Evolutionary conservation across 2,797 vertebrate species (phyloP), one percentile per base, ranked within the genome.

Genomic region (Synanceia verrucosa): DNA sequence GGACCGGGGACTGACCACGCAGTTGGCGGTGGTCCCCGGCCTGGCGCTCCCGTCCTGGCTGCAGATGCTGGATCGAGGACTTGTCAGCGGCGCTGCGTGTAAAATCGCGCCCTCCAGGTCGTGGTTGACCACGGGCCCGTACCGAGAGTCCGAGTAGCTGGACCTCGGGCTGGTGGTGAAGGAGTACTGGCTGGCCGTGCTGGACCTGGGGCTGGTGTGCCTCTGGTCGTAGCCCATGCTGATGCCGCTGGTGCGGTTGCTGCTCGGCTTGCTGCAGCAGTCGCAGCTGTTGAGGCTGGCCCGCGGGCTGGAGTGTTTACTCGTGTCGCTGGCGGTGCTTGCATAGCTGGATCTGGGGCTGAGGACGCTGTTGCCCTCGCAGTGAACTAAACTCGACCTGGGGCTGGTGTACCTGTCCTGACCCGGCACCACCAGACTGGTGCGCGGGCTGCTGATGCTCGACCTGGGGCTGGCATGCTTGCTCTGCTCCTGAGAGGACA

Each of bases 141-240:
- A 95, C 21, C 95, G 91, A 0, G 94, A 94, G 75, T 95, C 95
- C 1, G 94, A 94, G 82, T 95, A 94, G 72, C 94, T 95, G 41
- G 96, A 96, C 26, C 95, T 91, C 10, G 95, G 95, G 70, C 95
- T 96, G 56, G 94, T 91, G 69, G 95, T 94, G 89, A 94, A 94
- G 31, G 95, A 95, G 81, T 95, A 95, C 90, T 96, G 95, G 85
- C 96, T 96, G 2, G 95, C 95, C 12, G 94, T 95, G 87, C 96
- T 97, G 39, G 97, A 95, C 84, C 97, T 93, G 58, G 97, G 96
- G 84, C 97, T 99, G 83, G 90, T 70, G 92, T 98, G 97, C 77
- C 97, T 92, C 88, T 97, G 97, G 93, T 98, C 97, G 91, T 96
- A 99, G 84, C 97, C 97, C 95, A 99, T 95, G 90, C 97, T 99